Evolutionary conservation across 1,140 invertebrate species (phyloP).

Genomic region (Nephotettix cincticeps): DNA sequence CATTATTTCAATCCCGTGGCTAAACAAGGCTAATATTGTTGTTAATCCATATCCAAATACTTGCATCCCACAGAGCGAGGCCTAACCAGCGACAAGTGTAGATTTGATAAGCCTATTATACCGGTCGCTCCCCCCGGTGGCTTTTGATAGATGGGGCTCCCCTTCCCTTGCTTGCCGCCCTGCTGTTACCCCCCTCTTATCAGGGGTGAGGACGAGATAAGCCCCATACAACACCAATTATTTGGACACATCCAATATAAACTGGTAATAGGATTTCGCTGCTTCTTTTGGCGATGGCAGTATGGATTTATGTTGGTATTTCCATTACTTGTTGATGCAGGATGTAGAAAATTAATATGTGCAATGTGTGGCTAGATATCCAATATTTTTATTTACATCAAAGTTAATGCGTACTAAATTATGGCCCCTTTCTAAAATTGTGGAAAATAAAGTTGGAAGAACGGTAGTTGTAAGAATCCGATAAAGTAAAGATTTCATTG

Average conservation of each 20-base stretch:
- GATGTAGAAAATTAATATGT: neutral
- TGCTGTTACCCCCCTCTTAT: too few relatives aligned
- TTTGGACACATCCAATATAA: slow-evolving; percentile 13
- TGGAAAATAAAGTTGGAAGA: neutral
- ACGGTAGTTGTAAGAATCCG: too few relatives aligned
- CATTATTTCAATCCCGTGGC: too few relatives aligned
- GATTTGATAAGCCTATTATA: too few relatives aligned
- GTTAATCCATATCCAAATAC: too few relatives aligned
- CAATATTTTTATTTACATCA: neutral
- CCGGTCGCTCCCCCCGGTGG: too few relatives aligned
- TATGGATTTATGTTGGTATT: neutral
- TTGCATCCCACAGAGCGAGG: too few relatives aligned
- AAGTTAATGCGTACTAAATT: neutral
- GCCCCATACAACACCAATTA: neutral
- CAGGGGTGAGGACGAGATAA: slow-evolving; percentile 7
- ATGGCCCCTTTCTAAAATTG: neutral
- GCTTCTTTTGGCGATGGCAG: neutral
- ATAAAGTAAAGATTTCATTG: neutral
- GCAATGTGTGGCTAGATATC: too few relatives aligned
- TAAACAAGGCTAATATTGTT: too few relatives aligned
- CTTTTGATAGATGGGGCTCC: too few relatives aligned
- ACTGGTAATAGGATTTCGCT: neutral
- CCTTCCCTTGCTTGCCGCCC: too few relatives aligned
- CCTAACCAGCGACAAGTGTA: too few relatives aligned
- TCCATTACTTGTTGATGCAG: neutral